Evolutionary conservation across 1,140 invertebrate species (phyloP).

Genomic region (Papilio glaucus): DNA sequence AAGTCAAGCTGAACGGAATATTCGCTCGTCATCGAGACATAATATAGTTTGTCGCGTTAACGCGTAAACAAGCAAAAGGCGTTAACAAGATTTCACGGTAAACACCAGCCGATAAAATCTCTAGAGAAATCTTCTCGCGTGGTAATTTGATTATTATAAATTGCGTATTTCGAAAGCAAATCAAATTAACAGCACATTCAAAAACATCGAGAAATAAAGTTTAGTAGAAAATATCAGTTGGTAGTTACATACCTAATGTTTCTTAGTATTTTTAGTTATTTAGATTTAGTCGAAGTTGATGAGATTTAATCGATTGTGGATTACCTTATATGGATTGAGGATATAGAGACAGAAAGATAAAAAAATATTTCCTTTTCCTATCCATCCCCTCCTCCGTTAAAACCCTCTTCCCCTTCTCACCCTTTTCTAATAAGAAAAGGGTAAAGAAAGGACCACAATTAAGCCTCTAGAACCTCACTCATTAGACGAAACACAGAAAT

Average conservation of each 20-base stretch:
- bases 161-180: slow-evolving; percentile 23
- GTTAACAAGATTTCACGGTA: slow-evolving; percentile 12
- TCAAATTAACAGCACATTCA: slow-evolving; percentile 4
- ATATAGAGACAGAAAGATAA: too few relatives aligned
- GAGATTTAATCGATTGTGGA: too few relatives aligned
- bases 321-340: too few relatives aligned
- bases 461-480: too few relatives aligned
- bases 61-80: slow-evolving; percentile 11
- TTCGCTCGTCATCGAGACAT: background rate
- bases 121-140: slow-evolving; percentile 16
- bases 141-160: slow-evolving; percentile 17
- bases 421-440: too few relatives aligned
- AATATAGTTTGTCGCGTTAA: slow-evolving; percentile 5
- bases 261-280: background rate
- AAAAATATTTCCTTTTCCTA: too few relatives aligned
- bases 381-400: too few relatives aligned
- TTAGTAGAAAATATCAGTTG: background rate
- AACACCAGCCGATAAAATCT: slow-evolving; percentile 16
- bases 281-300: too few relatives aligned
- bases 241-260: background rate
- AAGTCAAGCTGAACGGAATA: background rate
- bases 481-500: too few relatives aligned
- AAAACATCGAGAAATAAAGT: background rate
- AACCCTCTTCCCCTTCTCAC: too few relatives aligned
- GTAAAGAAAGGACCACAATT: too few relatives aligned